phyloP scores from a whole-genome alignment of 2,888 invertebrate species.

The Alentia gelatinosa region DNA sequence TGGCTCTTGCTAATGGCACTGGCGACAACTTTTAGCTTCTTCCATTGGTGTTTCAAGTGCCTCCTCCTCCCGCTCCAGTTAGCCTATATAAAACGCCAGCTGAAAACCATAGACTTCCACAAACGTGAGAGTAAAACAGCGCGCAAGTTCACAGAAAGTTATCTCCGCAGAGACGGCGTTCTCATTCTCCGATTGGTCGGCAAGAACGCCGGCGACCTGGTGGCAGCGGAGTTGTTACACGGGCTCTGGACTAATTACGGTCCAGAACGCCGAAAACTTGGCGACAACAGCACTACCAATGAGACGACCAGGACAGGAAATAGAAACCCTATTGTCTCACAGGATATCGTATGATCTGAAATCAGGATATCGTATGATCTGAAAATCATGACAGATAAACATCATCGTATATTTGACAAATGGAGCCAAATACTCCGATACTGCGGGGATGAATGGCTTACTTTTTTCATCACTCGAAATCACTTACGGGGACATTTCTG shows the following conservation, averaged over 20 bases:
- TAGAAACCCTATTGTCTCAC: constrained; percentile 38
- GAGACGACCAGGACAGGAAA: neutral
- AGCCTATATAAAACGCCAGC: constrained; percentile 59
- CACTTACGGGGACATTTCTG: no score
- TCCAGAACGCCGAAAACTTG: constrained; percentile 57
- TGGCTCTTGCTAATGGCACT: constrained; percentile 79
- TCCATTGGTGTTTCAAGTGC: constrained; percentile 52
- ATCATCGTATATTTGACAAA: no score
- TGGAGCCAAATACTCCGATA: no score
- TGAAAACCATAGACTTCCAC: constrained; percentile 55
- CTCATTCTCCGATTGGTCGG: constrained; percentile 61
- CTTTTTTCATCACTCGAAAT: no score
- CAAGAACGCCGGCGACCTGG: constrained; percentile 62
- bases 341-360: constrained; percentile 56
- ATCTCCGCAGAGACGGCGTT: constrained; percentile 63
- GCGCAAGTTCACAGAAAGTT: constrained; percentile 59
- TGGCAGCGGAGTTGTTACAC: constrained; percentile 63
- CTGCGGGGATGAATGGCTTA: no score
- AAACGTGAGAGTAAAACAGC: constrained; percentile 55
- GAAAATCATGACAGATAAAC: no score
- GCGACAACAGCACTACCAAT: neutral
- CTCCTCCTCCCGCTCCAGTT: constrained; percentile 54
- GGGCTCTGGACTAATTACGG: constrained; percentile 66
- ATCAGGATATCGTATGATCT: neutral
- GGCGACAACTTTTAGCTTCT: constrained; percentile 54